Evolutionary conservation across 2,797 vertebrate genomes (phyloP).

Genomic region (Moxostoma hubbsi): DNA sequence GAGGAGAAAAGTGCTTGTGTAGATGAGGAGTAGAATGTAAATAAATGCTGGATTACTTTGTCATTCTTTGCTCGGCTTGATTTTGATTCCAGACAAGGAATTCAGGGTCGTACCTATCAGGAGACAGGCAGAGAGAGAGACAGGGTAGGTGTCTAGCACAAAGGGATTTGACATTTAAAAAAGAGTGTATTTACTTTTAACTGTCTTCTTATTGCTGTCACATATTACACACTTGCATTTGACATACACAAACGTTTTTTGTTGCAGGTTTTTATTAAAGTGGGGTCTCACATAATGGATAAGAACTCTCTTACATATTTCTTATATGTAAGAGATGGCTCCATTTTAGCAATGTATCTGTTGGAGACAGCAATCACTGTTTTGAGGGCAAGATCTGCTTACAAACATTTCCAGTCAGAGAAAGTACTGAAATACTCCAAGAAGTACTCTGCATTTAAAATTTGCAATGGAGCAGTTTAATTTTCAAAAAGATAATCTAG

Average conservation of each 20-base stretch:
- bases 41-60: slow-evolving; percentile 88
- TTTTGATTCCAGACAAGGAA: slow-evolving; percentile 91
- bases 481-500: neutral
- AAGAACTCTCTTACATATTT: slow-evolving; percentile 4
- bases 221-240: slow-evolving; percentile 73
- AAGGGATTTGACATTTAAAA: slow-evolving; percentile 67
- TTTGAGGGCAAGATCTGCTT: neutral
- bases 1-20: slow-evolving; percentile 60
- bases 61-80: slow-evolving; percentile 89
- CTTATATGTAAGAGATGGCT: too few relatives aligned
- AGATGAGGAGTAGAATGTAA: slow-evolving; percentile 68
- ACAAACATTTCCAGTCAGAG: slow-evolving; percentile 3
- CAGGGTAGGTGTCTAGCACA: slow-evolving; percentile 78
- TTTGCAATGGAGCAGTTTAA: neutral
- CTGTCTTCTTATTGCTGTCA: slow-evolving; percentile 69
- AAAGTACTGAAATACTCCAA: neutral
- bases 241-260: slow-evolving; percentile 68
- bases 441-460: neutral
- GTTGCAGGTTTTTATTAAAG: slow-evolving; percentile 69
- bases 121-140: slow-evolving; percentile 82
- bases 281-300: slow-evolving; percentile 63
- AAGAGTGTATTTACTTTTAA: slow-evolving; percentile 68
- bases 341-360: too few relatives aligned
- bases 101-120: slow-evolving; percentile 87
- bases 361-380: neutral